A percentile compares a stretch with the other conserved stretches of the same genome.
Conservation (phyloP, 2,797 vertebrate genomes). For the Pseudochromis fuscus region DNA sequence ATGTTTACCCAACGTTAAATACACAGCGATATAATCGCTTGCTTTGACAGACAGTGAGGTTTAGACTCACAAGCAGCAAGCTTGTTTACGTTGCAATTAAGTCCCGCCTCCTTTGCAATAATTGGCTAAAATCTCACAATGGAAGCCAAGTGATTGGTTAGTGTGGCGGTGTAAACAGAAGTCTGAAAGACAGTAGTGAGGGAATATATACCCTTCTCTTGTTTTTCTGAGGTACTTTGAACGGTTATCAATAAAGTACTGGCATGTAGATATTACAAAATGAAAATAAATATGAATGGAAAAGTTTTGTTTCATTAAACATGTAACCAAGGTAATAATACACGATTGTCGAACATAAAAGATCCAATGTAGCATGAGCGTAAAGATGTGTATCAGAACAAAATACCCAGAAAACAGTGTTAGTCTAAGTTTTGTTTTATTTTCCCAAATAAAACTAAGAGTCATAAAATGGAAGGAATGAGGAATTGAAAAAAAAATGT, state of each 20-base stretch:
- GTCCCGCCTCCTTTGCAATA: constrained; percentile 8
- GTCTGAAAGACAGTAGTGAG: not conserved
- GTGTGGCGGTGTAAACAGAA: not conserved
- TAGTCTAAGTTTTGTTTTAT: too few species aligned
- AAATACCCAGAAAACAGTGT: too few species aligned
- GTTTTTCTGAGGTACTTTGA: too few species aligned
- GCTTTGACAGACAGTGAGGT: too few species aligned
- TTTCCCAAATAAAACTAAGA: not conserved
- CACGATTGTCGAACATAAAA: not conserved
- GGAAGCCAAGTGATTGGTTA: constrained; percentile 19
- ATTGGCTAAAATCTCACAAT: constrained; percentile 30
- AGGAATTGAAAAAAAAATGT: too few species aligned
- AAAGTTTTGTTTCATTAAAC: too few species aligned
- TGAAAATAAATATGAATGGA: too few species aligned
- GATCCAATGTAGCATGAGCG: not conserved
- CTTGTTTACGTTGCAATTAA: not conserved
- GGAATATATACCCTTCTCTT: fast-evolving
- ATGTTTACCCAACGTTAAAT: too few species aligned
- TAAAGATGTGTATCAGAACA: not conserved
- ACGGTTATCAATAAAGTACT: too few species aligned
- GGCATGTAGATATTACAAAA: too few species aligned
- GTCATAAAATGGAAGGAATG: not conserved
- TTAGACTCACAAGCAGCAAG: not conserved
- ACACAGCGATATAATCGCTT: too few species aligned
- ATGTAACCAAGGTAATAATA: too few species aligned